phyloP scores from a whole-genome alignment of 2,113 vertebrate genomes.

The Prietella phreatophila region DNA sequence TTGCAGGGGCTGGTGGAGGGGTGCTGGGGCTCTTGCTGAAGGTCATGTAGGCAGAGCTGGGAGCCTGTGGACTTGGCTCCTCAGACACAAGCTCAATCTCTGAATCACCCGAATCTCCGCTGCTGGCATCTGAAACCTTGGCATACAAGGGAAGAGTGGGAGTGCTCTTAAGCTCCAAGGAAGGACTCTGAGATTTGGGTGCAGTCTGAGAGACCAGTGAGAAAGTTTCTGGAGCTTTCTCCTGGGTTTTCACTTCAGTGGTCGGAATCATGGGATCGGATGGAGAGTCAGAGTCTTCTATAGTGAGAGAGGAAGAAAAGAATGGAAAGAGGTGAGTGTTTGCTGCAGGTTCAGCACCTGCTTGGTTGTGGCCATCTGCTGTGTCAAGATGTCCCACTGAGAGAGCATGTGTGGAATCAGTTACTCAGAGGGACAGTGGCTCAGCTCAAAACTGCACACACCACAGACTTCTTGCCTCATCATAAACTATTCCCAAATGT shows the following conservation, averaged over 20 bases:
- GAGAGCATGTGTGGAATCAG: constrained; percentile 37
- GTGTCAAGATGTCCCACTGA: constrained; percentile 20
- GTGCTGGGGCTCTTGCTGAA: constrained; percentile 76
- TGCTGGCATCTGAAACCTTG: constrained; percentile 83
- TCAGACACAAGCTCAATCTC: constrained; percentile 95
- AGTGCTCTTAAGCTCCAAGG: constrained; percentile 49
- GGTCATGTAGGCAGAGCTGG: constrained; percentile 66
- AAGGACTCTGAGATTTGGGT: constrained; percentile 43
- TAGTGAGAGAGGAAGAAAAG: constrained; percentile 41
- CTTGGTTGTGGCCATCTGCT: constrained; percentile 42
- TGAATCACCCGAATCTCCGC: constrained; percentile 90
- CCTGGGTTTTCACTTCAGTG: constrained; percentile 57
- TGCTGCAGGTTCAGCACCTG: constrained; percentile 31
- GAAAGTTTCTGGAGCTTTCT: constrained; percentile 26
- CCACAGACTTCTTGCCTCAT: neutral
- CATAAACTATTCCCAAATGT: neutral
- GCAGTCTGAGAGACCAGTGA: neutral
- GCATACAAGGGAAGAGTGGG: constrained; percentile 48
- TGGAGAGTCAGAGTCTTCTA: constrained; percentile 71
- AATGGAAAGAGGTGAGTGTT: constrained; percentile 34
- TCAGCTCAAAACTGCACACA: neutral
- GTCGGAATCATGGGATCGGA: constrained; percentile 62
- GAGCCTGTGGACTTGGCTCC: constrained; percentile 69
- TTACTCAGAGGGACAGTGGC: constrained; percentile 19
- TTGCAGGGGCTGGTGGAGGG: constrained; percentile 69